Percentiles rank a stretch among this genome's conserved stretches.
Conservation (phyloP, 92 coral and sea anemone species). For the Zoanthus solanderi region DNA sequence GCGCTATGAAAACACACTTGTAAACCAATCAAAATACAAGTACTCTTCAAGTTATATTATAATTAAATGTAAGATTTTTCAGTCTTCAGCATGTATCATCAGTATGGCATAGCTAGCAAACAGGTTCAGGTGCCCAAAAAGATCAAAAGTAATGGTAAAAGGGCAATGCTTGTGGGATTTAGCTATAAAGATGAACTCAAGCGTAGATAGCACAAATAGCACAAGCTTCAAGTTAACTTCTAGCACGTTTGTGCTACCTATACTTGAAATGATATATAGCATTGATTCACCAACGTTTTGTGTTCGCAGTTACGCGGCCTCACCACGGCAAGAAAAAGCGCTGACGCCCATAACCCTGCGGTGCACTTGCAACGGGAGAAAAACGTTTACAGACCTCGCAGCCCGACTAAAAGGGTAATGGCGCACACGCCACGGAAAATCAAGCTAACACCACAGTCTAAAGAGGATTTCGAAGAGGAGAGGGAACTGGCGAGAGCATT, state of each 20-base stretch:
- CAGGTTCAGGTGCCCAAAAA: neutral
- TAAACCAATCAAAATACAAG: too few species aligned
- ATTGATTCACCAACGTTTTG: neutral
- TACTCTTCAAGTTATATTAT: too few species aligned
- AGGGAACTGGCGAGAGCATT: conserved; percentile 85
- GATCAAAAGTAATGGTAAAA: too few species aligned
- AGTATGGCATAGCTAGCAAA: neutral
- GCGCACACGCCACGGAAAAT: conserved; percentile 63
- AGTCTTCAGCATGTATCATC: too few species aligned
- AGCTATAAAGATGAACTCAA: too few species aligned
- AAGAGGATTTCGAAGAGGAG: conserved; percentile 69
- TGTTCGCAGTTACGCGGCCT: neutral
- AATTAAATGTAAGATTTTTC: too few species aligned
- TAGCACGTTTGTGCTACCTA: too few species aligned
- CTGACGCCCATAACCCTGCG: neutral
- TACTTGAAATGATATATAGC: too few species aligned
- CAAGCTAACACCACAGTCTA: conserved; percentile 56
- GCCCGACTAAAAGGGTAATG: conserved; percentile 4
- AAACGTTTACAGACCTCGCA: neutral
- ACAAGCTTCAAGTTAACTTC: too few species aligned
- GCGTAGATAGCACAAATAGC: too few species aligned
- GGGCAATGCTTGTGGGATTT: too few species aligned
- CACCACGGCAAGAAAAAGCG: neutral
- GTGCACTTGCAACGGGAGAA: neutral
- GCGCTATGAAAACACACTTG: too few species aligned